phyloP scores from a whole-genome alignment of 2,888 invertebrate genomes.

The Rhamphomyia laevipes region DNA sequence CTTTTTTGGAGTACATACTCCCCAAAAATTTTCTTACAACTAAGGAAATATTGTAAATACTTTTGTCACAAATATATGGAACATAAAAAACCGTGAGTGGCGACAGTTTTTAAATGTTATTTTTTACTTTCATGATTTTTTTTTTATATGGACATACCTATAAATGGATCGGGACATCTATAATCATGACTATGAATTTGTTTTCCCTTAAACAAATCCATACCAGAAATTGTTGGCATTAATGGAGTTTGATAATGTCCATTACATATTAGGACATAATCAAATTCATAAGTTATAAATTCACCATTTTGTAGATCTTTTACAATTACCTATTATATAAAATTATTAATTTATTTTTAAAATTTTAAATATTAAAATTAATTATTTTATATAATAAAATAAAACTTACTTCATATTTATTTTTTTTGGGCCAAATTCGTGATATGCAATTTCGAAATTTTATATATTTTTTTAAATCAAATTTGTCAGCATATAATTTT shows the following conservation, averaged over 20 bases:
- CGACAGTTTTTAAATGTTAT: no score
- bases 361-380: not conserved
- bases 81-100: no score
- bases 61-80: no score
- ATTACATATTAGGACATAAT: constrained; percentile 74
- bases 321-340: constrained; percentile 41
- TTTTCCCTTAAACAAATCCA: constrained; percentile 49
- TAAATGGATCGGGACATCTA: constrained; percentile 60
- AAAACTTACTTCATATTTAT: constrained; percentile 49
- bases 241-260: constrained; percentile 76
- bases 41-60: no score
- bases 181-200: constrained; percentile 75
- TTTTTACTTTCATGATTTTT: no score
- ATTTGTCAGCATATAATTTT: constrained; percentile 57
- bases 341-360: constrained; percentile 45
- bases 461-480: constrained; percentile 51
- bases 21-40: no score
- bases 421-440: constrained; percentile 42
- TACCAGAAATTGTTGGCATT: constrained; percentile 57
- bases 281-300: constrained; percentile 49
- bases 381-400: constrained; percentile 5
- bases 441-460: constrained; percentile 49
- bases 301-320: constrained; percentile 25
- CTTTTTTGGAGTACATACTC: no score
- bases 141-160: no score